Percentiles rank a stretch among this genome's conserved stretches.
Evolutionary conservation across 2,888 invertebrate genomes (phyloP).

Genomic region (Cynaeus angustus): DNA sequence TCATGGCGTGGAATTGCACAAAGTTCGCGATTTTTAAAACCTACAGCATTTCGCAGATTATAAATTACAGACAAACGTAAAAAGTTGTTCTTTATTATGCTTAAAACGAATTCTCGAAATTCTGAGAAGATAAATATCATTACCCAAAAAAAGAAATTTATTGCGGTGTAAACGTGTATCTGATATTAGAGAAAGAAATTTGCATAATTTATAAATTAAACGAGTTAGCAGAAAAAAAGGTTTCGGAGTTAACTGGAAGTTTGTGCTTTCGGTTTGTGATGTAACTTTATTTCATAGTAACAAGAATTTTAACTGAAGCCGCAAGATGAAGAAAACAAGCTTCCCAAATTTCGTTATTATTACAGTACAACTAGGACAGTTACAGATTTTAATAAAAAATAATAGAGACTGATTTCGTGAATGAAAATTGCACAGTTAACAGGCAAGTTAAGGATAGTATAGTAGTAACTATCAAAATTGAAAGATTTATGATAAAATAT

Average conservation of each 20-base stretch:
- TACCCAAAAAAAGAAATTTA: neutral
- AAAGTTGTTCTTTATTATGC: neutral
- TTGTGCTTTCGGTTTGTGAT: too few species aligned
- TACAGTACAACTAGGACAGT: too few species aligned
- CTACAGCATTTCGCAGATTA: neutral
- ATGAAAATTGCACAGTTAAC: too few species aligned
- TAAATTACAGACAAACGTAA: neutral
- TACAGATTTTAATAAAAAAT: too few species aligned
- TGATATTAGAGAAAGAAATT: neutral
- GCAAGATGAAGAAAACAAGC: too few species aligned
- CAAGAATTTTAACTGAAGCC: too few species aligned
- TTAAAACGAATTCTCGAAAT: neutral
- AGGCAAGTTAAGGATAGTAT: too few species aligned
- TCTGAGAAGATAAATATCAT: neutral
- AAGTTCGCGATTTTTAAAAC: neutral
- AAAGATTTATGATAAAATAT: too few species aligned
- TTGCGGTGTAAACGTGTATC: slow-evolving; percentile 1
- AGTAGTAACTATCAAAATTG: too few species aligned
- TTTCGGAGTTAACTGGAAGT: neutral
- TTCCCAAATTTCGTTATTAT: too few species aligned
- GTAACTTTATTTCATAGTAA: neutral
- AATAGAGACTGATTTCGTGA: too few species aligned
- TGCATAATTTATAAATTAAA: neutral
- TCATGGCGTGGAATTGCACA: neutral
- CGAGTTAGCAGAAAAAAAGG: neutral